Percentiles rank a stretch among this genome's conserved stretches.
Evolutionary conservation across 2,888 invertebrate genomes (phyloP).

Genomic region (Drosophila picticornis): DNA sequence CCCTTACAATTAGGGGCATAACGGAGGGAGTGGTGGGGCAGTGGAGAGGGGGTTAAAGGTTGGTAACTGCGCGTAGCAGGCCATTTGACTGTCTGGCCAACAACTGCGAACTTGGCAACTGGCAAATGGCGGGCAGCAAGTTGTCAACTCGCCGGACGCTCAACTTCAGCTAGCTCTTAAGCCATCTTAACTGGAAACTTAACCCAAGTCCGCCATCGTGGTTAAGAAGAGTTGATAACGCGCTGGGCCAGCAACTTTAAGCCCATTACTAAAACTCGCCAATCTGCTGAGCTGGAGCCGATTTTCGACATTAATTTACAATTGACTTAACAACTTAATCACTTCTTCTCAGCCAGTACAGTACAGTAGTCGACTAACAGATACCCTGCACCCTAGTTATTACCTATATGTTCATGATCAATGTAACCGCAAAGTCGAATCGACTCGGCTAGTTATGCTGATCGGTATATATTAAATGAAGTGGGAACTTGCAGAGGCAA

Average conservation of each 20-base stretch:
- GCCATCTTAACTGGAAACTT: background rate
- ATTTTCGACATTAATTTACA: background rate
- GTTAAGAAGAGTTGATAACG: background rate
- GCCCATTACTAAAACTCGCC: background rate
- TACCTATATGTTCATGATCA: background rate
- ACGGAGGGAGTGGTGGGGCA: background rate
- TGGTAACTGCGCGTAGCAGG: constrained; percentile 21
- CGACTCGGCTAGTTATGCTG: background rate
- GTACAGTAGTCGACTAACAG: background rate
- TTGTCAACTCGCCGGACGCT: constrained; percentile 44
- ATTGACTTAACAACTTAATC: background rate
- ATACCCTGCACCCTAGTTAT: background rate
- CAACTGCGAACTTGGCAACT: constrained; percentile 23
- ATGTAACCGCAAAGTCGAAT: background rate
- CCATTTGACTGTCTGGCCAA: constrained; percentile 47
- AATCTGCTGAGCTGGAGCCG: background rate
- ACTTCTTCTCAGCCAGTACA: background rate
- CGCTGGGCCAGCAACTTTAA: background rate
- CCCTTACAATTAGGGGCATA: constrained; percentile 17
- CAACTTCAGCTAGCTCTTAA: constrained; percentile 27
- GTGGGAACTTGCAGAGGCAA: constrained; percentile 2
- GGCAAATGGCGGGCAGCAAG: constrained; percentile 15
- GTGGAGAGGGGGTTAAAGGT: background rate
- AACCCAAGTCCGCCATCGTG: background rate
- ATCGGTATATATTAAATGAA: background rate